Evolutionary conservation across 2,888 invertebrate genomes (phyloP), one percentile per base, ranked within the genome.

Genomic region (Drosophila antonietae): DNA sequence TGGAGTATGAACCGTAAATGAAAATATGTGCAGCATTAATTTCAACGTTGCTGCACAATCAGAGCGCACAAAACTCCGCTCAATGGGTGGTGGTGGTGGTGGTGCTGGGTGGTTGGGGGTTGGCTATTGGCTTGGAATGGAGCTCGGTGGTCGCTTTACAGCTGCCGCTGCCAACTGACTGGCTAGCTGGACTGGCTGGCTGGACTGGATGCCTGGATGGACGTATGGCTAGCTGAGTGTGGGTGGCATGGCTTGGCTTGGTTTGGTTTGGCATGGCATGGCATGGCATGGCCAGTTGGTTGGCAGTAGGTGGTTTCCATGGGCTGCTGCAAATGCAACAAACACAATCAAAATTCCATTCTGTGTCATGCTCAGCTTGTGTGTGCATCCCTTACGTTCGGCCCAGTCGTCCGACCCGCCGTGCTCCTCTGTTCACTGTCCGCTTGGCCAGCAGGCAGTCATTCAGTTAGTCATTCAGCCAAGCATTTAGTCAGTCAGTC

Each of bases 11-110:
- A 78, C 75, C 73, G 73, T 82, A 84, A 84, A 85, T 84, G 75
- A 85, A 85, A 84, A 85, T 84, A 85, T 83, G 77, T 84, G 81
- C 83, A 84, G 79, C 84, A 84, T 84, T 84, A 85, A 84, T 83
- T 85, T 84, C 77, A 74, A 78, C 85, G 83, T 79, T 82, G 73
- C 75, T 82, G 73, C 81, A 78, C 81, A 80, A 80, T 78, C 81
- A 78, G 78, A 71, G 66, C 61, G 52, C 43, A 44, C 56, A 63
- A 62, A 63, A 63, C 68, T 35, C 41, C 31, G 59, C 33, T 39
- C 10, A n/a, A 20, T 55, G 55, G 41, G 23, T 46, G 37, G 18
- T 51, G 64, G 44, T n/a, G 41, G 53, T 23, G 18, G 18, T 53
- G 66, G 23, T 10, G 35, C 31, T 10, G 9, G 35, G 37, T 10